Conservation (phyloP, 2,888 invertebrate species). For the Drosophila kuntzei region DNA sequence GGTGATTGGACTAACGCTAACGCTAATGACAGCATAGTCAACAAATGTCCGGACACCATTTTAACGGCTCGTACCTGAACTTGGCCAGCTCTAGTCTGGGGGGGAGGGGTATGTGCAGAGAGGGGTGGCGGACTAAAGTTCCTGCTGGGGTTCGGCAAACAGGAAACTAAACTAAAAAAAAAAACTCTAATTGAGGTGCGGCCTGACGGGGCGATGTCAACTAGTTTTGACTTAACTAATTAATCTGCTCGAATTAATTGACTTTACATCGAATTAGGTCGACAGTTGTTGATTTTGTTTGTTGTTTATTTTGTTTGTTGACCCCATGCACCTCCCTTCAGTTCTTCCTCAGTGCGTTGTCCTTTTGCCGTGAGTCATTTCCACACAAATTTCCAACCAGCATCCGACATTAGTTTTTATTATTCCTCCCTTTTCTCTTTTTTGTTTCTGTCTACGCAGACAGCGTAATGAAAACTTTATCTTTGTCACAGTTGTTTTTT, state of each 20-base stretch:
- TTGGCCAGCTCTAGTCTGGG: conserved; percentile 47
- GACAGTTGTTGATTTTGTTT: conserved; percentile 56
- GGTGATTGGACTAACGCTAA: conserved; percentile 61
- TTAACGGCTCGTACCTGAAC: conserved; percentile 67
- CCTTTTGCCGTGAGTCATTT: conserved; percentile 58
- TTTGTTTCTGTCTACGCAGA: conserved; percentile 20
- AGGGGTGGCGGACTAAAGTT: neutral
- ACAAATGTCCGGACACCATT: conserved; percentile 47
- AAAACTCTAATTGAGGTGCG: conserved; percentile 61
- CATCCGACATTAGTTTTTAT: conserved; percentile 64
- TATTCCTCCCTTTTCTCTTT: conserved; percentile 5
- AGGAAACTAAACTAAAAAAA: conserved; percentile 49
- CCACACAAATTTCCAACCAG: conserved; percentile 37
- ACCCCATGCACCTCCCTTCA: neutral
- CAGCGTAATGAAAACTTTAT: conserved; percentile 80
- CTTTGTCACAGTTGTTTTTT: conserved; percentile 66
- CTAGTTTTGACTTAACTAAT: conserved; percentile 71
- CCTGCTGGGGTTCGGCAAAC: conserved; percentile 35
- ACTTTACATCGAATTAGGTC: conserved; percentile 77
- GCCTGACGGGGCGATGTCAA: conserved; percentile 56
- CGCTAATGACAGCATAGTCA: conserved; percentile 74
- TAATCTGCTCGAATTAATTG: conserved; percentile 77
- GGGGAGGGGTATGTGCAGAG: neutral
- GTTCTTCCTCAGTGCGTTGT: conserved; percentile 35
- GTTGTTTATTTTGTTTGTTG: conserved; percentile 19